phyloP scores from a whole-genome alignment of 2,797 vertebrate genomes.

The Scarus forsteni region DNA sequence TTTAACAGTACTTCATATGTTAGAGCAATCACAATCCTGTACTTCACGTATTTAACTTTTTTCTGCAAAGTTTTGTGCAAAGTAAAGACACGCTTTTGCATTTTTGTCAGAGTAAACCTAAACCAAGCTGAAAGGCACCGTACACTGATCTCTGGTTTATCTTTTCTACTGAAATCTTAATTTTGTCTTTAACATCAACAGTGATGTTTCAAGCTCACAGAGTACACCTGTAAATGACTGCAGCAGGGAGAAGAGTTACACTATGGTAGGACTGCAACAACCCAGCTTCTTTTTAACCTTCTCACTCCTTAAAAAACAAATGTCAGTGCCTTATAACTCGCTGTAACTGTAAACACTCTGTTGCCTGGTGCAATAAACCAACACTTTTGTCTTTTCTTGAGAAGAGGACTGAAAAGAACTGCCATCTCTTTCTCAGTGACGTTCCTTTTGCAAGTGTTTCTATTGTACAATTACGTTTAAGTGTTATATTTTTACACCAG shows the following conservation, averaged over 20 bases:
- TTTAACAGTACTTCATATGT: too few species aligned
- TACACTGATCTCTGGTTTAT: not conserved
- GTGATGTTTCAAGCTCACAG: not conserved
- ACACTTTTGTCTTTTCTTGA: constrained; percentile 9
- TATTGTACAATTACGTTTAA: constrained; percentile 57
- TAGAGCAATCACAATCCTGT: too few species aligned
- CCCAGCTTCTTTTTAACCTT: too few species aligned
- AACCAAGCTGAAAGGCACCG: too few species aligned
- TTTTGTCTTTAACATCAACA: not conserved
- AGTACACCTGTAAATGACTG: not conserved
- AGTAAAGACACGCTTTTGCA: too few species aligned
- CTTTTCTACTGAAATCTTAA: not conserved
- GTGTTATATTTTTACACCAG: constrained; percentile 69
- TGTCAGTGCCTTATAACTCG: constrained; percentile 2
- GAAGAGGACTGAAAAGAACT: constrained; percentile 29
- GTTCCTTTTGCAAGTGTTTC: constrained; percentile 19
- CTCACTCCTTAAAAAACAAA: not conserved
- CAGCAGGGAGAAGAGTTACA: not conserved
- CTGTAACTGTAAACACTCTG: not conserved
- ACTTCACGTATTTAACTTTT: too few species aligned
- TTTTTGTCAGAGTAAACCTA: too few species aligned
- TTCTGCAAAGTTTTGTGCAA: too few species aligned
- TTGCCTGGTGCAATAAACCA: constrained; percentile 45
- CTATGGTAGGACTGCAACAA: not conserved
- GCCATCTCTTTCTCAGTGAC: constrained; percentile 19